Conservation (phyloP, 2,797 vertebrate genomes). For the Tenualosa ilisha region DNA sequence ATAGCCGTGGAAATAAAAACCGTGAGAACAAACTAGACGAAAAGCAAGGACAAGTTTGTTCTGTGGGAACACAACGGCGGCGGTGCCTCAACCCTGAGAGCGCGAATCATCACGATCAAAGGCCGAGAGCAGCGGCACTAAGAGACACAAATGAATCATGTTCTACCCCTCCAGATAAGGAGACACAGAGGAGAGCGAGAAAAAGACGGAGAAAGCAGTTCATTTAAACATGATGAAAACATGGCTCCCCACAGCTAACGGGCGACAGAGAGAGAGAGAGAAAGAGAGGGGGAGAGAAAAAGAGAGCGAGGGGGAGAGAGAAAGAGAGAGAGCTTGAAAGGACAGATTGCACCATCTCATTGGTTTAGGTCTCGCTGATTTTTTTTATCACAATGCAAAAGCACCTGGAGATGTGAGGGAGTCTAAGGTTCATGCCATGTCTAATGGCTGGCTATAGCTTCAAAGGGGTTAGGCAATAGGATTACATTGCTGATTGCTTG, state of each 20-base stretch:
- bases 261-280: not conserved
- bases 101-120: not conserved
- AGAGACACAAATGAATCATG: not conserved
- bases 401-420: not conserved
- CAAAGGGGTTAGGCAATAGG: not conserved
- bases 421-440: no score
- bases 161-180: not conserved
- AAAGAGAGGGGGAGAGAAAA: not conserved
- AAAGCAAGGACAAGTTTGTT: not conserved
- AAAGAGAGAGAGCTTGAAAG: not conserved
- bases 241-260: not conserved
- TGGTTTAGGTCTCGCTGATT: not conserved
- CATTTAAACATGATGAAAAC: slow-evolving; percentile 15
- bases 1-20: not conserved
- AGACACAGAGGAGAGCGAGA: not conserved
- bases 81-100: not conserved
- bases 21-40: not conserved
- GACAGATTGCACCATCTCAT: not conserved
- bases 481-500: not conserved
- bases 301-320: not conserved
- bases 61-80: not conserved
- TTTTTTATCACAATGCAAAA: not conserved
- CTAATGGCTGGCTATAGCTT: not conserved
- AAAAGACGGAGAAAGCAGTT: not conserved
- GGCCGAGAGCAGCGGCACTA: not conserved